phyloP scores from a whole-genome alignment of 2,113 vertebrate species.

The Catharus fuscescens region DNA sequence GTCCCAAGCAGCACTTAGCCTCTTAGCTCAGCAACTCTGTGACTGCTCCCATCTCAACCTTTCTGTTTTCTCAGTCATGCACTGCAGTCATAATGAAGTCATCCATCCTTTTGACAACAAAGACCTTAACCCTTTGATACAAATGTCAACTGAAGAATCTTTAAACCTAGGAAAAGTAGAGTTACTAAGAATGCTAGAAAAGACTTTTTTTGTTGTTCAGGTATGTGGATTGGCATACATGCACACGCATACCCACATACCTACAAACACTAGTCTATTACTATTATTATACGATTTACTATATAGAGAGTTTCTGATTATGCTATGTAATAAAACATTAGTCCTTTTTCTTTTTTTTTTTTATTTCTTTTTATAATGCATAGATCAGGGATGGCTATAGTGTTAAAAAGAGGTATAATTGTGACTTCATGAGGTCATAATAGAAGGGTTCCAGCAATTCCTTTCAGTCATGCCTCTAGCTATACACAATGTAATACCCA shows the following conservation, averaged over 20 bases:
- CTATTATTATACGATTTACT: background rate
- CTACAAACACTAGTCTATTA: background rate
- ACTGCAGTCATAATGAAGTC: slow-evolving; percentile 69
- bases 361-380: background rate
- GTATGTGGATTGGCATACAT: background rate
- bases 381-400: background rate
- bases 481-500: background rate
- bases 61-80: slow-evolving; percentile 57
- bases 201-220: background rate
- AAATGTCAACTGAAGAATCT: background rate
- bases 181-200: background rate
- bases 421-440: background rate
- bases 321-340: background rate
- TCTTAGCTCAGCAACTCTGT: slow-evolving; percentile 70
- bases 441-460: background rate
- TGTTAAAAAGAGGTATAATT: background rate
- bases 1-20: slow-evolving; percentile 56
- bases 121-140: slow-evolving; percentile 47
- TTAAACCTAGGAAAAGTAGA: background rate
- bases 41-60: slow-evolving; percentile 41
- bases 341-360: background rate
- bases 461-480: background rate
- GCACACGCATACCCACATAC: background rate
- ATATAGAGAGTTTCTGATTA: background rate
- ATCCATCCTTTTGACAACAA: slow-evolving; percentile 71